These are phyloP conservation scores for Pao palembangensis DNA, from an alignment of 2,113 vertebrate species.

Conservation along the genomic window DNA sequence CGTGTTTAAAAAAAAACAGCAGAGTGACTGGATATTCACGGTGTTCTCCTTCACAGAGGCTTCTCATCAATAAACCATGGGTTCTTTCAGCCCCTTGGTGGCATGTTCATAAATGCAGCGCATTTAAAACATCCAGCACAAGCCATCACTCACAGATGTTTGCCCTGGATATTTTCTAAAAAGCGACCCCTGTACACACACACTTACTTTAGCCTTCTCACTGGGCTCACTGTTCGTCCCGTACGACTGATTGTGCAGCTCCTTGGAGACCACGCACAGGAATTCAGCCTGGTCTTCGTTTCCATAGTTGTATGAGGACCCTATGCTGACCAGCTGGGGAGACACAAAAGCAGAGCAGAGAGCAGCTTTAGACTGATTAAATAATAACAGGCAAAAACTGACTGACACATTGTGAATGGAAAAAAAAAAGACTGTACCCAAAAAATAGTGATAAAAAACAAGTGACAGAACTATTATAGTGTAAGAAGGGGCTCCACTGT, in stretches of 20 bases:
- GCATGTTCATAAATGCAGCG: conserved; percentile 34
- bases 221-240: conserved; percentile 92
- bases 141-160: conserved; percentile 47
- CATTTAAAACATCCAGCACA: conserved; percentile 44
- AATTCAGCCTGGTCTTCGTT: conserved; percentile 98
- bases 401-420: conserved; percentile 4
- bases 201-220: conserved; percentile 94
- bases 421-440: not conserved
- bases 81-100: conserved; percentile 23
- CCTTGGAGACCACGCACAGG: conserved; percentile 97
- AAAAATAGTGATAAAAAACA: too few species aligned
- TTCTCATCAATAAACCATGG: conserved; percentile 52
- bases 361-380: conserved; percentile 12
- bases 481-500: too few species aligned
- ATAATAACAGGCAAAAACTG: not conserved
- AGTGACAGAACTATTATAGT: too few species aligned
- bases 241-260: conserved; percentile 92
- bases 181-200: conserved; percentile 2
- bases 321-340: conserved; percentile 91
- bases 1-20: not conserved
- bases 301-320: conserved; percentile 99
- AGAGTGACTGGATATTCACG: conserved; percentile 25
- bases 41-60: conserved; percentile 31
- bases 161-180: conserved; percentile 19
- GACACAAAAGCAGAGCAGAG: conserved; percentile 37